Evolutionary conservation across 2,888 invertebrate species (phyloP), one percentile per base, ranked within the genome.

Genomic region (Drosophila diplacantha): DNA sequence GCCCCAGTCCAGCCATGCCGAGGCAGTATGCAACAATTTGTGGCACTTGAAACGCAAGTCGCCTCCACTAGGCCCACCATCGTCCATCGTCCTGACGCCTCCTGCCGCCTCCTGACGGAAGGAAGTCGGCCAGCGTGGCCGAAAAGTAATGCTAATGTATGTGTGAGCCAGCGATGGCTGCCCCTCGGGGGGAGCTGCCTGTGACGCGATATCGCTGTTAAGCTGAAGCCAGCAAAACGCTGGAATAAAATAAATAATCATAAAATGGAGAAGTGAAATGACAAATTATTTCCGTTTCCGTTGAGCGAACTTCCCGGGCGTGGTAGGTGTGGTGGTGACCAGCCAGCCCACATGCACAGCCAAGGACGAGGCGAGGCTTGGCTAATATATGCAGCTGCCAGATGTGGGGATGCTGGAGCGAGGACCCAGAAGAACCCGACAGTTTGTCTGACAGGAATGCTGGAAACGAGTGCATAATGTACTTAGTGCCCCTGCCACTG

Each of bases 201-300:
- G 31, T 46, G 46, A 46, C 46, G 44, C 26, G 29, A 46, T 47
- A 47, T 58, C 31, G 18, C 44, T 37, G 53, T 54, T 47, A 44
- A 14, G 47, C 57, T 35, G 32, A 26, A 51, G 61, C 44, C 59
- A 5, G 46, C 57, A 51, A 65, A 65, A 41, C 39, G 66, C 24
- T 58, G 32, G 52, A 37, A 60, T 35, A 57, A 62, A 54, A 71
- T 58, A 71, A 71, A 71, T 71, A 71, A 67, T 65, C 72, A 72
- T 69, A 61, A 72, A 72, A 72, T 72, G 67, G 61, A 64, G 59
- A 68, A 70, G 65, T 72, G 57, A 71, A 77, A 73, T 77, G 78
- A 77, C 77, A 78, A 78, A 78, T 78, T 72, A 72, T 73, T 75
- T 78, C 77, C 77, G 78, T 67, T 77, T 75, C 73, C 70, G 65